phyloP scores from a whole-genome alignment of 2,888 invertebrate genomes.

The Cactoblastis cactorum region DNA sequence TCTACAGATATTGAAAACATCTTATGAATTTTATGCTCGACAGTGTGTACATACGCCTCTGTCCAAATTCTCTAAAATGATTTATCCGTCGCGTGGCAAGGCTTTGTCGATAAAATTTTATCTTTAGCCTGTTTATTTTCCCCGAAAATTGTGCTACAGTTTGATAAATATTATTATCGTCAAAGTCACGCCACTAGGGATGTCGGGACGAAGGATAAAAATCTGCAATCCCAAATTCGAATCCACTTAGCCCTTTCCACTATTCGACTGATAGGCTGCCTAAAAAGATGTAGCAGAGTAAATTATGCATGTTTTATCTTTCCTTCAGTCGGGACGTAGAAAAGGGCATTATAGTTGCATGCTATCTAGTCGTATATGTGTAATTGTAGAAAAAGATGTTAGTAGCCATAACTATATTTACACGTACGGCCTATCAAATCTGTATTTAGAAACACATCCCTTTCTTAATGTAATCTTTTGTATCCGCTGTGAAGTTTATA shows the following conservation, averaged over 20 bases:
- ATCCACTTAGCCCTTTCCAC: neutral
- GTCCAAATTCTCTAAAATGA: neutral
- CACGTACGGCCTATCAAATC: constrained; percentile 49
- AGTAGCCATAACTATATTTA: constrained; percentile 56
- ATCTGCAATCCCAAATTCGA: neutral
- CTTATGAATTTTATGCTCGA: constrained; percentile 44
- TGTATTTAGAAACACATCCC: constrained; percentile 30
- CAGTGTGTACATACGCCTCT: constrained; percentile 13
- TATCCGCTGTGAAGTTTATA: neutral
- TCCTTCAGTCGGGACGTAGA: neutral
- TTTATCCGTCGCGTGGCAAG: neutral
- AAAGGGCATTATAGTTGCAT: constrained; percentile 52
- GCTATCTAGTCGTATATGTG: constrained; percentile 56
- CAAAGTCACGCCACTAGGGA: neutral
- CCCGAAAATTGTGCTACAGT: neutral
- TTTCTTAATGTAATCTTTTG: constrained; percentile 6
- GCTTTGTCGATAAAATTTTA: neutral
- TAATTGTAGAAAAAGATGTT: constrained; percentile 59
- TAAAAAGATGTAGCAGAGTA: no score
- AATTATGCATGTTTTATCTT: neutral
- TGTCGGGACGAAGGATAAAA: neutral
- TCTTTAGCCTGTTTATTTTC: neutral
- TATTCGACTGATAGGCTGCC: neutral
- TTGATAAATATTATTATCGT: neutral
- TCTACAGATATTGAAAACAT: constrained; percentile 23